A percentile compares a stretch with the other conserved stretches of the same genome.
Evolutionary conservation across 2,113 vertebrate genomes (phyloP).

Genomic region (Geococcyx californianus): DNA sequence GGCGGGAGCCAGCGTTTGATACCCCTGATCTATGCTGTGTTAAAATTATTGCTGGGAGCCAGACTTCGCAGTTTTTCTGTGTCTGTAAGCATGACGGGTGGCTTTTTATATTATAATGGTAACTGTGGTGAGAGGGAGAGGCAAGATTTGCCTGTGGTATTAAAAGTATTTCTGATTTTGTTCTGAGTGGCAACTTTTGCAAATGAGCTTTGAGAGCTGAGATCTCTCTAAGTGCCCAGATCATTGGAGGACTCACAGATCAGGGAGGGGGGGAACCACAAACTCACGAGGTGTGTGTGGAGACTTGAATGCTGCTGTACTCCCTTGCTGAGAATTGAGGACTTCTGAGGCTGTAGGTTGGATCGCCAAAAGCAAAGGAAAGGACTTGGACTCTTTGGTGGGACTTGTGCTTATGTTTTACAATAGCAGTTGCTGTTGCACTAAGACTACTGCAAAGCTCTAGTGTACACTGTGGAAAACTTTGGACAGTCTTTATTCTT

Average conservation of each 20-base stretch:
- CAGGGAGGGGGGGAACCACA: fast-evolving
- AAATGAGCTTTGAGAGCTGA: background rate
- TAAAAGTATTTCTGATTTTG: background rate
- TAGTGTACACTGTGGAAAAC: background rate
- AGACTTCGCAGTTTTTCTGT: background rate
- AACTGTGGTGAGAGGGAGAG: background rate
- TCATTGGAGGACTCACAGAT: background rate
- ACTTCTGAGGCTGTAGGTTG: background rate
- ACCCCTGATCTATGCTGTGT: background rate
- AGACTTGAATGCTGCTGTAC: background rate
- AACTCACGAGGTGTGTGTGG: background rate
- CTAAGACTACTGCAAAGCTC: background rate
- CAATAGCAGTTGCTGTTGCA: background rate
- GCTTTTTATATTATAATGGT: background rate
- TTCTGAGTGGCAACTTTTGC: background rate
- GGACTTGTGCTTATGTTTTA: background rate
- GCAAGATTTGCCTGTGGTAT: background rate
- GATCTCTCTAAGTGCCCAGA: background rate
- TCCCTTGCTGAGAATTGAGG: background rate
- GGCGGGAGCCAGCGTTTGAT: too few species aligned
- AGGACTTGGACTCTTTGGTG: background rate
- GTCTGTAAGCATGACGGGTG: background rate
- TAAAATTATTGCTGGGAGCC: background rate
- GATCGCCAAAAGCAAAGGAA: background rate
- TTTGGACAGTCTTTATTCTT: background rate